Evolutionary conservation across 2,888 invertebrate species (phyloP), one percentile per base, ranked within the genome.

Genomic region (Hydraecia micacea): DNA sequence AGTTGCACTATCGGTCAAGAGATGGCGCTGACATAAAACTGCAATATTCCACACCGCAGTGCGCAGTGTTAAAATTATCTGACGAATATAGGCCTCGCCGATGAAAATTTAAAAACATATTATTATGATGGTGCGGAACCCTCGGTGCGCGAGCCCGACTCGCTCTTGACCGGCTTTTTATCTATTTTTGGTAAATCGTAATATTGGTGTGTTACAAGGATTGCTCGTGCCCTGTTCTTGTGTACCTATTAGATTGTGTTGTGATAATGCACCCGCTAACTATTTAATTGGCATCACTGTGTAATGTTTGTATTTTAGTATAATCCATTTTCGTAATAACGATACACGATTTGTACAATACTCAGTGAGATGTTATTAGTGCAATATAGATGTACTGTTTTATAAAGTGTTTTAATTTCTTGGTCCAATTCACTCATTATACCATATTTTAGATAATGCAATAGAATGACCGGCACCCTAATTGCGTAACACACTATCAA

Each of bases 321-420:
- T 91, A 90, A 91, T 90, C 86, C 87, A 90, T 89, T 89, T 91
- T 92, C 87, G 86, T 91, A 90, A 90, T 91, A 87, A 93, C 91
- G 72, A 85, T 83, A 94, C 93, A 94, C 94, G 92, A 93, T 94
- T 95, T 96, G 95, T 96, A 96, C 94, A 96, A 95, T 94, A 95
- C 90, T 94, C 94, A 95, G 94, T 95, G 95, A 96, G 94, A 96
- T 96, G 96, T 96, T 96, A 96, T 95, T 95, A 96, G 96, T 96
- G 96, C 96, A 96, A 96, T 96, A 96, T 96, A 96, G 96, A 96
- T 94, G 95, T 96, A 96, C 94, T 96, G 96, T 96, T 96, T 96
- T 94, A 94, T 77, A 67, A 77, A 60, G 28, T 87, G 84, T 91
- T 93, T 93, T 92, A 75, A 91, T 93, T 92, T 89, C 74, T 77